Conservation (phyloP, 37 sponge, comb jelly and placozoan species). For the Geodia barretti region DNA sequence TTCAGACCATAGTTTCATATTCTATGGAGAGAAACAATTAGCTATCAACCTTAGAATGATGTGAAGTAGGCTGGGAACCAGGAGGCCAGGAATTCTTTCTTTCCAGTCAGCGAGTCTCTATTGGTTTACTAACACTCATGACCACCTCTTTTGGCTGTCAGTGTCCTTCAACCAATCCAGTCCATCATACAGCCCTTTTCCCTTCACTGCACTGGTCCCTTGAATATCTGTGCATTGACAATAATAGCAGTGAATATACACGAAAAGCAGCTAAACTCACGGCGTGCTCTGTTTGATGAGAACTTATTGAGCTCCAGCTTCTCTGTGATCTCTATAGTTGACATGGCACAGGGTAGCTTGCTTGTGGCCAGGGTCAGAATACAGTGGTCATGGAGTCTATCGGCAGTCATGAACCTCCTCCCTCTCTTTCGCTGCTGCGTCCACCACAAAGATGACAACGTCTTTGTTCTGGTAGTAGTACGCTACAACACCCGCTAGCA, state of each 20-base stretch:
- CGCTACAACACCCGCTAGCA: slow-evolving; percentile 66
- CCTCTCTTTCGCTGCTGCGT: slow-evolving; percentile 73
- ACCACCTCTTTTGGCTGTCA: slow-evolving; percentile 35
- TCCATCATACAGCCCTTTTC: slow-evolving; percentile 86
- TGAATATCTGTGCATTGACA: slow-evolving; percentile 54
- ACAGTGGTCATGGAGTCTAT: slow-evolving; percentile 21
- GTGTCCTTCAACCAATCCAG: slow-evolving; percentile 53
- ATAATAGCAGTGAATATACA: too few relatives aligned
- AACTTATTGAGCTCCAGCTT: slow-evolving; percentile 41
- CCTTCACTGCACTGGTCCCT: slow-evolving; percentile 67
- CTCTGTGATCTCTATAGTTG: slow-evolving; percentile 27
- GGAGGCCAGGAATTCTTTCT: slow-evolving; percentile 8
- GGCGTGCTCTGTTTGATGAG: neutral
- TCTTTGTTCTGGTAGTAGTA: slow-evolving; percentile 63
- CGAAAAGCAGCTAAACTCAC: neutral
- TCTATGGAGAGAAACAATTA: too few relatives aligned
- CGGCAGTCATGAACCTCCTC: slow-evolving; percentile 32
- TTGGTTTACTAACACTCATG: slow-evolving; percentile 54
- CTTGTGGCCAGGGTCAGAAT: slow-evolving; percentile 74
- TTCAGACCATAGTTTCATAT: too few relatives aligned
- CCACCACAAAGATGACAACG: slow-evolving; percentile 66
- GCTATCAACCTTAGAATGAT: too few relatives aligned
- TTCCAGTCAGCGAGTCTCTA: slow-evolving; percentile 4
- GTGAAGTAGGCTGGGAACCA: neutral
- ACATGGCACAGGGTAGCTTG: slow-evolving; percentile 80